phyloP scores from a whole-genome alignment of 2,113 vertebrate species.

The Vulpes vulpes region DNA sequence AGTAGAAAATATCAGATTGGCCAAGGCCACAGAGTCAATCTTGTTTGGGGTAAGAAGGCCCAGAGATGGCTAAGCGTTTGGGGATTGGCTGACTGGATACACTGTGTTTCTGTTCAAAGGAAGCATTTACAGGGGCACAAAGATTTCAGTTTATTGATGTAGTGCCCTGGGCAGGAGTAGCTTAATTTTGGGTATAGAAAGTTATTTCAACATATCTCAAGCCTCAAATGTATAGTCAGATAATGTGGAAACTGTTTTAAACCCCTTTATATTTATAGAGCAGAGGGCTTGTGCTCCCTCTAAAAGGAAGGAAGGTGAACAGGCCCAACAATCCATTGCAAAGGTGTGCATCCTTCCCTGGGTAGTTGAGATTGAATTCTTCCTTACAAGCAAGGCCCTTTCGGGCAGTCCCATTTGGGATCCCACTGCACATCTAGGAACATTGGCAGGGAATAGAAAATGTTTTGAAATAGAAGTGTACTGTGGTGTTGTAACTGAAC shows the following conservation, averaged over 20 bases:
- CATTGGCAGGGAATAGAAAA: not conserved
- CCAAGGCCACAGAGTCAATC: not conserved
- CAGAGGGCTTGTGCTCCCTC: not conserved
- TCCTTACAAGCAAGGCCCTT: not conserved
- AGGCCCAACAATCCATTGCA: not conserved
- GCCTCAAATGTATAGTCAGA: not conserved
- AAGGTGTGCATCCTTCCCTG: not conserved
- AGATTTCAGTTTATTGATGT: not conserved
- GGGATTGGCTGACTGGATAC: not conserved
- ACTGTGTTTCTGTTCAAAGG: not conserved
- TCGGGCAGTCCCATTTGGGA: not conserved
- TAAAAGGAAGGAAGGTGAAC: not conserved
- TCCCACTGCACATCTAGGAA: not conserved
- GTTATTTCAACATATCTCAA: not conserved
- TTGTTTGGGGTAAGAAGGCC: not conserved
- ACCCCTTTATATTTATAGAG: not conserved
- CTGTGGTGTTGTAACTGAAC: not conserved
- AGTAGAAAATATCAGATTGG: not conserved
- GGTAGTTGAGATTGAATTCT: not conserved
- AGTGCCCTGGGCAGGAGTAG: not conserved
- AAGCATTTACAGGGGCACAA: not conserved
- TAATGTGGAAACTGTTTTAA: slow-evolving; percentile 16
- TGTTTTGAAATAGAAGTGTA: not conserved
- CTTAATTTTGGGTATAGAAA: not conserved
- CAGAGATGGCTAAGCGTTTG: not conserved